Percentiles rank a stretch among this genome's conserved stretches.
Conservation (phyloP, 2,888 invertebrate genomes). For the Vandiemenella viatica region DNA sequence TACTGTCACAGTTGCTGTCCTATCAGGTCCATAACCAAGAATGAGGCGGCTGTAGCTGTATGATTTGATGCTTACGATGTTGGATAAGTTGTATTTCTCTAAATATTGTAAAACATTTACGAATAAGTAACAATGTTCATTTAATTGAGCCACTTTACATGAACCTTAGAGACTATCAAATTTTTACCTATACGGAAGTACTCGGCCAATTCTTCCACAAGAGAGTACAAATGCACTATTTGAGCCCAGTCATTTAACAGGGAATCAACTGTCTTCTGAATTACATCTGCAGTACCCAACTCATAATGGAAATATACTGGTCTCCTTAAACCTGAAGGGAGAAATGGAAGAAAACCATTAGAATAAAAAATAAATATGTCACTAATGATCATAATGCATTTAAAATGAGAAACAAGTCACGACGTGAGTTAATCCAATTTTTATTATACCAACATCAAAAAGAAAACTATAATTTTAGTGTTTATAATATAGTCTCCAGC, state of each 20-base stretch:
- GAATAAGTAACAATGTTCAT: neutral
- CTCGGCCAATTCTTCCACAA: slow-evolving; percentile 70
- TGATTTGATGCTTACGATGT: slow-evolving; percentile 71
- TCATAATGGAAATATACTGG: slow-evolving; percentile 86
- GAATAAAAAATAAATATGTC: no score
- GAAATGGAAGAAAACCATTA: no score
- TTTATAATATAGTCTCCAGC: no score
- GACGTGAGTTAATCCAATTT: no score
- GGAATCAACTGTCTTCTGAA: slow-evolving; percentile 65
- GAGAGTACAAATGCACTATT: slow-evolving; percentile 74
- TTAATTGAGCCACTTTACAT: neutral
- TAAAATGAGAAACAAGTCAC: no score
- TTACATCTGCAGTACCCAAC: slow-evolving; percentile 66
- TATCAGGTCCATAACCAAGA: slow-evolving; percentile 74
- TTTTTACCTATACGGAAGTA: slow-evolving; percentile 53
- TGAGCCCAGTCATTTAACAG: slow-evolving; percentile 85
- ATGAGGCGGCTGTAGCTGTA: slow-evolving; percentile 86
- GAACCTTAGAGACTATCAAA: neutral
- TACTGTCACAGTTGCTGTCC: slow-evolving; percentile 69
- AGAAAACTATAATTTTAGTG: no score
- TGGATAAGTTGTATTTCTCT: slow-evolving; percentile 47
- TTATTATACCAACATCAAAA: no score
- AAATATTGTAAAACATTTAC: slow-evolving; percentile 18
- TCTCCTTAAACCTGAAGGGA: slow-evolving; percentile 53
- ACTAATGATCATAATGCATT: no score